Conservation (phyloP, 2,113 vertebrate genomes). For the Elaphurus davidianus region DNA sequence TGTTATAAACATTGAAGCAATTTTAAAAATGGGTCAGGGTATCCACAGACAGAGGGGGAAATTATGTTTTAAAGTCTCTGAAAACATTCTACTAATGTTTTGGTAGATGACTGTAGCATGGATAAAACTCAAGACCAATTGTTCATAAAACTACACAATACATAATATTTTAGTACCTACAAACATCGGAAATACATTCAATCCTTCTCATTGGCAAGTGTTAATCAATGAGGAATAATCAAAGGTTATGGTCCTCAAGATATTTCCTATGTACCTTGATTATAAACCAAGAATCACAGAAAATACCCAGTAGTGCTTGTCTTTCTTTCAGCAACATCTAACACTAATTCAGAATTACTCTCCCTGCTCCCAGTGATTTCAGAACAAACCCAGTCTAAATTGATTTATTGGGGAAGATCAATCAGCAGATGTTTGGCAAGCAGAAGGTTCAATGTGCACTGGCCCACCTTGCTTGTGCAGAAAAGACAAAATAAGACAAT, state of each 20-base stretch:
- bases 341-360: background rate
- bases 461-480: background rate
- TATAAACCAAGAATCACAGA: background rate
- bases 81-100: background rate
- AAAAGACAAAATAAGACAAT: background rate
- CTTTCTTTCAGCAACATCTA: background rate
- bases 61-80: background rate
- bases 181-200: background rate
- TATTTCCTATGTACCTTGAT: background rate
- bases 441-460: background rate
- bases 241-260: background rate
- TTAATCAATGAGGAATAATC: background rate
- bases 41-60: background rate
- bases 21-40: background rate
- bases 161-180: background rate
- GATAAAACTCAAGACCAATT: background rate
- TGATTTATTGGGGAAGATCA: conserved; percentile 15
- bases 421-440: background rate
- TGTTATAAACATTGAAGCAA: background rate
- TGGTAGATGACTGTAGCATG: background rate
- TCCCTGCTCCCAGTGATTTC: background rate
- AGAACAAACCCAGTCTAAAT: background rate
- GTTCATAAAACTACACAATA: background rate
- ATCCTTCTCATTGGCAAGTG: background rate
- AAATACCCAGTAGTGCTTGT: background rate